Base-by-base conservation (phyloP, 2,888 invertebrate species). In the Agrotis clavis region DNA sequence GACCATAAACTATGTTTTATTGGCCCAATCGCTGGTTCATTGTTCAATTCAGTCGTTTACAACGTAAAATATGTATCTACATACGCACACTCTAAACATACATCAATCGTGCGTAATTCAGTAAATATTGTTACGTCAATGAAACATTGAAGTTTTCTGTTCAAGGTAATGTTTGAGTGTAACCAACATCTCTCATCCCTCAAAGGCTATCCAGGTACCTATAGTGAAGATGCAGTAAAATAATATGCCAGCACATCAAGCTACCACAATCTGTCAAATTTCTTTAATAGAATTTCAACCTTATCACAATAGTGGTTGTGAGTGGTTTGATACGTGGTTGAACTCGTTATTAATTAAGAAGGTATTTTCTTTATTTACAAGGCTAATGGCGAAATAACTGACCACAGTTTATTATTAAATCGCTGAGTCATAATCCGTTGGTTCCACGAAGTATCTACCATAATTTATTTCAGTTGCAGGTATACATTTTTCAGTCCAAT, bases 31-130 rank as follows among this genome's bases (percentile, higher is more conserved):
- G 63, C 53, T 82, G 30, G 66, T 78, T 78, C 78, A 79, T 79
- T 82, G 83, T 79, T 78, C 82, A 82, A 82, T 82, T 82, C 78
- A 71, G 60, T 82, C 62, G 63, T 82, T 82, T 82, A 82, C 53
- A 70, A 48, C 82, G 59, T 82, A 78, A 71, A 82, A 79, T 78
- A 78, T 78, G 63, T 82, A 77, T 77, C 78, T 78, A 77, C 66
- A 66, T 77, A 77, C 62, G 62, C 78, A 65, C 71, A 54, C 63
- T 81, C 59, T 81, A 81, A 76, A 81, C 78, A 70, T 78, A 66
- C 71, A 77, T 82, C 78, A 82, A 78, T 54, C 66, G 66, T 66
- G 65, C 59, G 79, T 78, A 66, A 60, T 63, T 66, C 71, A 82
- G 63, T 79, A 66, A 71, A 79, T 77, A 76, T 54, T 67, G 78